Percentiles rank a stretch among this genome's conserved stretches.
phyloP scores from a whole-genome alignment of 1,140 invertebrate genomes.

The Drosophila ironensis region DNA sequence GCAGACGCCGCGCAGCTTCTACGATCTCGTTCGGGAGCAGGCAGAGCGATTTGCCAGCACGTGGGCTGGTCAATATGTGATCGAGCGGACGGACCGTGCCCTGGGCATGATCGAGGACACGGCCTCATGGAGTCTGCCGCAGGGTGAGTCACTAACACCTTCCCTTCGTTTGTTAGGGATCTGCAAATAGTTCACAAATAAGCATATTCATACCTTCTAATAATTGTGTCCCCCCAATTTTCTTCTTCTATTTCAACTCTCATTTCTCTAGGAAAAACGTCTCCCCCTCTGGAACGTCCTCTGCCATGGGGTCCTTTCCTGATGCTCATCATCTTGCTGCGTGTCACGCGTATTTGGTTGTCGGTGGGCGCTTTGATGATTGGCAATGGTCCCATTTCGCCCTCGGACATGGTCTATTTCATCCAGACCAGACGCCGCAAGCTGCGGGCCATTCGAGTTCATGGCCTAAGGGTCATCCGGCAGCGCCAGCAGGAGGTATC shows the following conservation, averaged over 20 bases:
- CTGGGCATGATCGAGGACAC: constrained; percentile 69
- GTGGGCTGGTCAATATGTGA: constrained; percentile 57
- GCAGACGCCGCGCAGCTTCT: constrained; percentile 44
- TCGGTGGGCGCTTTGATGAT: constrained; percentile 67
- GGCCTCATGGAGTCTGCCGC: constrained; percentile 77
- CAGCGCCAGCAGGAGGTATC: constrained; percentile 36
- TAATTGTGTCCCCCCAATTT: no score
- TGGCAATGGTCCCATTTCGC: constrained; percentile 62
- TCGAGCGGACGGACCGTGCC: constrained; percentile 56
- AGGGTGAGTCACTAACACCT: no score
- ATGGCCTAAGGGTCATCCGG: constrained; percentile 56
- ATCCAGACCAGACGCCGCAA: constrained; percentile 74
- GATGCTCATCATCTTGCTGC: constrained; percentile 62
- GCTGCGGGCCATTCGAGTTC: constrained; percentile 63
- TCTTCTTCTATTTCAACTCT: background rate
- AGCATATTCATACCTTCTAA: no score
- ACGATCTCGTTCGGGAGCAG: constrained; percentile 52
- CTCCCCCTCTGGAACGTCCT: constrained; percentile 53
- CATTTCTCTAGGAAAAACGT: constrained; percentile 35
- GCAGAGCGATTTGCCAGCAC: constrained; percentile 68
- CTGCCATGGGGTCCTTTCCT: constrained; percentile 71
- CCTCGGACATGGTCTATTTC: constrained; percentile 67
- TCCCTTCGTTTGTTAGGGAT: no score
- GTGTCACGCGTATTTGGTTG: constrained; percentile 65
- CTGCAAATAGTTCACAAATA: no score